A percentile compares a stretch with the other conserved stretches of the same genome.
Evolutionary conservation across 2,797 vertebrate genomes (phyloP).

Genomic region (Apodemus agrarius): DNA sequence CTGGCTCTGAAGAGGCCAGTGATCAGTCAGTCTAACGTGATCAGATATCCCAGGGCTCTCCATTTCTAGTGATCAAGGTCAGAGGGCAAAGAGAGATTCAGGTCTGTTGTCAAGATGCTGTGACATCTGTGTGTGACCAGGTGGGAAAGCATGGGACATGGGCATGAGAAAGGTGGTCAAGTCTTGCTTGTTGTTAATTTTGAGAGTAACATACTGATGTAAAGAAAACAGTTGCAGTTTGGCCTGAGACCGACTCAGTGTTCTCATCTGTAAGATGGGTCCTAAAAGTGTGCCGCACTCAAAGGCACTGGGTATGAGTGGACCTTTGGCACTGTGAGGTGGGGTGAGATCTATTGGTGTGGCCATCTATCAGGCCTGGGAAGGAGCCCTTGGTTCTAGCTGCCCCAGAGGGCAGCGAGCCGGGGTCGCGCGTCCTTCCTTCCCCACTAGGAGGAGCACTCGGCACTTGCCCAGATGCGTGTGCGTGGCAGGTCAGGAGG

Average conservation of each 20-base stretch:
- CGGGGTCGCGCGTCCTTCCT: not conserved
- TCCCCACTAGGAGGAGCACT: constrained; percentile 70
- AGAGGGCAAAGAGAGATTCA: not conserved
- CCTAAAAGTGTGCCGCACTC: not conserved
- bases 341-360: too few relatives aligned
- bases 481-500: not conserved
- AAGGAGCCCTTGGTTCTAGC: not conserved
- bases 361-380: not conserved
- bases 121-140: not conserved
- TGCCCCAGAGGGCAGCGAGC: not conserved
- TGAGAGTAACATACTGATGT: not conserved
- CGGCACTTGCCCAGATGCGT: not conserved
- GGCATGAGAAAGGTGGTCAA: not conserved
- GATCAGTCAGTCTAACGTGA: not conserved
- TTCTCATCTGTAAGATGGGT: constrained; percentile 55
- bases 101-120: not conserved
- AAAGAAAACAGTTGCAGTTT: not conserved
- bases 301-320: not conserved
- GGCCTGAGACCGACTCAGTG: not conserved
- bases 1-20: not conserved
- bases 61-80: not conserved
- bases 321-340: not conserved
- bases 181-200: not conserved
- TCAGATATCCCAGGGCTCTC: not conserved
- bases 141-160: not conserved